phyloP scores from a whole-genome alignment of 2,113 vertebrate species.

The Lontra canadensis region DNA sequence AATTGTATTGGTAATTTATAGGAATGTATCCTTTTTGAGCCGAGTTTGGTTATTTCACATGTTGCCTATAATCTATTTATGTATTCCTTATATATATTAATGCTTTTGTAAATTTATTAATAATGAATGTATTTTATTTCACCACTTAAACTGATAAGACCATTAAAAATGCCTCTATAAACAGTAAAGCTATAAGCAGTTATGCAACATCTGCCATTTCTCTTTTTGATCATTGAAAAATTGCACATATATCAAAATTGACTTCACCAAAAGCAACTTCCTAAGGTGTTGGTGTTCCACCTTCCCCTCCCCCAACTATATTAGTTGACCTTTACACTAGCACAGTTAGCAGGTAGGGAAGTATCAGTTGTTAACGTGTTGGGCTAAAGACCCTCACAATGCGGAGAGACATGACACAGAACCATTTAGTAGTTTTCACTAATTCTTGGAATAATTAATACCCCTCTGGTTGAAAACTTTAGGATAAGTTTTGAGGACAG shows the following conservation, averaged over 20 bases:
- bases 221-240: neutral
- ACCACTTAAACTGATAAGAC: neutral
- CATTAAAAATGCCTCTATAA: neutral
- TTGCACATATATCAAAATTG: neutral
- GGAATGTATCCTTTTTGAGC: neutral
- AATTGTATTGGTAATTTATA: neutral
- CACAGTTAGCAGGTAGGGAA: neutral
- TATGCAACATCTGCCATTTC: neutral
- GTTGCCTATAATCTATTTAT: neutral
- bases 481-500: neutral
- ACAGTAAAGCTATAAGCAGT: neutral
- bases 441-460: neutral
- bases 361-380: neutral
- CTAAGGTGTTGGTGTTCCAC: neutral
- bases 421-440: neutral
- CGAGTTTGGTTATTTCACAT: neutral
- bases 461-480: neutral
- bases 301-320: neutral
- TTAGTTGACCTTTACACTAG: neutral
- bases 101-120: neutral
- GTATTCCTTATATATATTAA: neutral
- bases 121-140: neutral
- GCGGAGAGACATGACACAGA: neutral
- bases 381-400: neutral
- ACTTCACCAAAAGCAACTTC: neutral